phyloP scores from a whole-genome alignment of 2,797 vertebrate genomes.

The Phoebastria nigripes region DNA sequence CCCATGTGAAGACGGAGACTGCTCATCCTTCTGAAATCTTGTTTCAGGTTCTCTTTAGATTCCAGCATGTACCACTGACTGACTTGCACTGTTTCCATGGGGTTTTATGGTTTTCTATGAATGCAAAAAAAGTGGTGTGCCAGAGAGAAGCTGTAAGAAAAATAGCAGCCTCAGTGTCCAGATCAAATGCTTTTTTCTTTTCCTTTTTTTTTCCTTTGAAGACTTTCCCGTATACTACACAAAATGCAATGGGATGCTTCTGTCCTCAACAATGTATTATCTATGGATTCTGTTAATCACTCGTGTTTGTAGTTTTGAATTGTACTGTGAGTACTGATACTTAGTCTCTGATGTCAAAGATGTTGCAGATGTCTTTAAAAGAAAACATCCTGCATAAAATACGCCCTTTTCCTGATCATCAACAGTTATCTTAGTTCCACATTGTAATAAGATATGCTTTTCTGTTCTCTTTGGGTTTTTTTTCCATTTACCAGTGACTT shows the following conservation, averaged over 20 bases:
- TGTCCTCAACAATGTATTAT: neutral
- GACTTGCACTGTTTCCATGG: neutral
- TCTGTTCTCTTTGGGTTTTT: neutral
- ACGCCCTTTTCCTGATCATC: neutral
- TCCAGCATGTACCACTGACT: neutral
- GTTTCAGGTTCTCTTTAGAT: neutral
- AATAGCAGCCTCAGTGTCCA: neutral
- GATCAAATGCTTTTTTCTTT: neutral
- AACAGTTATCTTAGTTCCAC: neutral
- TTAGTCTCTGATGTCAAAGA: neutral
- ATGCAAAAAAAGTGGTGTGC: neutral
- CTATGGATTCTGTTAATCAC: neutral
- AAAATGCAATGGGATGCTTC: neutral
- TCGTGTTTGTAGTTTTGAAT: neutral
- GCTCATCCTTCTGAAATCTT: neutral
- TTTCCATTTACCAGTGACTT: neutral
- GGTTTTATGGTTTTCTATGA: neutral
- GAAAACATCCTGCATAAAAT: neutral
- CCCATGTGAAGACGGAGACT: neutral
- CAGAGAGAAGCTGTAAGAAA: neutral
- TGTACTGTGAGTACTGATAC: neutral
- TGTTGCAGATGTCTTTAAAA: slow-evolving; percentile 21
- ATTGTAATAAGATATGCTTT: neutral
- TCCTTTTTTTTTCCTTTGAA: neutral
- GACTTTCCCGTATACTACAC: neutral